Base-by-base conservation (phyloP, 2,113 vertebrate genomes). In the Aythya baeri region DNA sequence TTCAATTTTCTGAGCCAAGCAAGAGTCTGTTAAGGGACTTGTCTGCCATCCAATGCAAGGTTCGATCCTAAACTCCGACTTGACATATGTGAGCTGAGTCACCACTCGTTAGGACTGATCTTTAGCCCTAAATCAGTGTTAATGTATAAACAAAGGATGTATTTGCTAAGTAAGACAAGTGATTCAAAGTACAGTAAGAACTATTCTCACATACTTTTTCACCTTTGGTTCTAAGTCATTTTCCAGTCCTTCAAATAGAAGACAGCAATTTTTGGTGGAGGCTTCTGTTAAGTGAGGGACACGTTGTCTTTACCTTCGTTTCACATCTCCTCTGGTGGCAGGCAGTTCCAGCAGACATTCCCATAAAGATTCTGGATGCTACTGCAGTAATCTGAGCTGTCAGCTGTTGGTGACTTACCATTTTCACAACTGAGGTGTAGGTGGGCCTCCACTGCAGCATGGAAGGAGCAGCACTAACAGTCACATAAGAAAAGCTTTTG, bases 81-180 rank as follows among this genome's bases (percentile, higher is more conserved):
- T 86, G 57, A 25, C 6, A 1, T 36, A 25, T 11, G 16, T 83
- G 23, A 83, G 44, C 66, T 91, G 13, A 2, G 49, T 85, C 74
- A 89, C 65, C 11, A 2, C 61, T 92, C 74, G 57, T 91, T 63
- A 63, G 46, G 41, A 58, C 6, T 23, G 26, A 14, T 62, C 57
- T 86, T 92, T 73, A 86, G 15, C 25, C 31, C 58, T 52, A 3
- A 55, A 32, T 88, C 13, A 18, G 7, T 68, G 43, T 72, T 81
- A n/a, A 70, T 13, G 20, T 75, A 25, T 62, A 95, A 94, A 80
- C 92, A 58, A 91, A 94, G 95, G 75, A 46, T 62, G 22, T 92
- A 66, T 83, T 73, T 93, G 88, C 91, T 96, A 84, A 83, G 8
- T 62, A 84, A 91, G 82, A 83, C 13, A 70, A 84, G 74, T 67